These are phyloP conservation scores for Erythrocercus mccallii DNA, from an alignment of 2,113 vertebrate genomes.

Conservation along the genomic window DNA sequence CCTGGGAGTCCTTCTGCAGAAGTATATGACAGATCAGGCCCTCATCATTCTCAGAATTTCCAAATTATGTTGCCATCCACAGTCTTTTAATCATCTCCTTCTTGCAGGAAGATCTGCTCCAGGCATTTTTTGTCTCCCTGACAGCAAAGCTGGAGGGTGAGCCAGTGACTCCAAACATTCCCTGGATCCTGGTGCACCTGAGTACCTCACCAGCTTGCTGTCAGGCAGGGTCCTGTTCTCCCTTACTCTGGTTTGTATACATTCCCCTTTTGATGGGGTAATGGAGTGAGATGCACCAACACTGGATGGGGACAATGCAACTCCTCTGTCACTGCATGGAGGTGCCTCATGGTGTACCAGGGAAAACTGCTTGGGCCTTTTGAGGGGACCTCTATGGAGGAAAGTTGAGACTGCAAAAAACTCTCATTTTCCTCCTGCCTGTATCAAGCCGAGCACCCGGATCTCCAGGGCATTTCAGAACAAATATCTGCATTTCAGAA, in stretches of 20 bases:
- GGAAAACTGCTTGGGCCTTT: neutral
- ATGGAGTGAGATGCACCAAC: neutral
- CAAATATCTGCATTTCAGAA: neutral
- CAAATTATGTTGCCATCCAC: neutral
- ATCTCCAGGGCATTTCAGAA: neutral
- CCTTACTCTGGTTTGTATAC: neutral
- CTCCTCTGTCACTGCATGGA: accelerated
- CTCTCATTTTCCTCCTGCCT: neutral
- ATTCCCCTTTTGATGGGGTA: neutral
- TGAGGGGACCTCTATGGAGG: neutral
- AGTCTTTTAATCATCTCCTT: neutral
- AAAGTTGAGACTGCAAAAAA: neutral
- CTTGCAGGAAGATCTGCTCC: neutral
- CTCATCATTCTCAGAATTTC: neutral
- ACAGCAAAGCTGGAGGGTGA: neutral
- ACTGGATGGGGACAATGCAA: accelerated
- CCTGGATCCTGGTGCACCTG: neutral
- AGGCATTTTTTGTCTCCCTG: neutral
- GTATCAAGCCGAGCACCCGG: neutral
- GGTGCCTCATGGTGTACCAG: neutral
- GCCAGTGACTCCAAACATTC: neutral
- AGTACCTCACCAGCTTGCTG: neutral
- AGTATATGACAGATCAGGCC: neutral
- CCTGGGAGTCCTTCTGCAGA: neutral
- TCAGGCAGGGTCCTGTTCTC: neutral